Percentiles rank a stretch among this genome's conserved stretches.
Conservation (phyloP, 2,888 invertebrate genomes). For the Dichetophora obliterata region DNA sequence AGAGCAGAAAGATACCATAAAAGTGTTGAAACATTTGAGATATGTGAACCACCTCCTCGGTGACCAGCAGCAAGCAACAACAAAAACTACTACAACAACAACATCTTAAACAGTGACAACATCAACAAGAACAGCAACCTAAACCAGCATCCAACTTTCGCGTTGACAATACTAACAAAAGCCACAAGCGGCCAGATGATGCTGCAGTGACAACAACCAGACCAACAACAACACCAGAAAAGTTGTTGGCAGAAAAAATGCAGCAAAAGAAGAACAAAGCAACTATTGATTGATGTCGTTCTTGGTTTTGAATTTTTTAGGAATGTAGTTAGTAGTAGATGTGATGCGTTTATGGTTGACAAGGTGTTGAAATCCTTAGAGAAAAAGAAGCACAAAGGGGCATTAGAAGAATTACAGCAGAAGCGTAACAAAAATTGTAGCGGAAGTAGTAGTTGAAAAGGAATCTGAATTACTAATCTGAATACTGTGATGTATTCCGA, state of each 20-base stretch:
- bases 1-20: constrained; percentile 29
- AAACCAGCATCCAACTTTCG: constrained; percentile 32
- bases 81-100: neutral
- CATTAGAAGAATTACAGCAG: neutral
- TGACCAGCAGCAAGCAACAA: constrained; percentile 10
- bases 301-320: constrained; percentile 4
- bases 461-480: too few relatives aligned
- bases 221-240: neutral
- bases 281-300: constrained; percentile 29
- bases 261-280: constrained; percentile 8
- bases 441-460: neutral
- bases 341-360: neutral
- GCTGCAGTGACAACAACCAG: neutral
- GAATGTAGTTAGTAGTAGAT: constrained; percentile 6
- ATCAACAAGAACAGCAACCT: constrained; percentile 1
- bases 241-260: neutral
- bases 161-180: constrained; percentile 12
- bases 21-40: constrained; percentile 35
- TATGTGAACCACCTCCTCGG: constrained; percentile 11
- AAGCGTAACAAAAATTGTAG: neutral
- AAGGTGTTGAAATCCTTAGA: neutral
- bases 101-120: constrained; percentile 12
- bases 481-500: too few relatives aligned
- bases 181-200: neutral
- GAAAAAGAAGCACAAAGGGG: neutral